Evolutionary conservation across 2,113 vertebrate genomes (phyloP).

Genomic region (Silurus glanis): DNA sequence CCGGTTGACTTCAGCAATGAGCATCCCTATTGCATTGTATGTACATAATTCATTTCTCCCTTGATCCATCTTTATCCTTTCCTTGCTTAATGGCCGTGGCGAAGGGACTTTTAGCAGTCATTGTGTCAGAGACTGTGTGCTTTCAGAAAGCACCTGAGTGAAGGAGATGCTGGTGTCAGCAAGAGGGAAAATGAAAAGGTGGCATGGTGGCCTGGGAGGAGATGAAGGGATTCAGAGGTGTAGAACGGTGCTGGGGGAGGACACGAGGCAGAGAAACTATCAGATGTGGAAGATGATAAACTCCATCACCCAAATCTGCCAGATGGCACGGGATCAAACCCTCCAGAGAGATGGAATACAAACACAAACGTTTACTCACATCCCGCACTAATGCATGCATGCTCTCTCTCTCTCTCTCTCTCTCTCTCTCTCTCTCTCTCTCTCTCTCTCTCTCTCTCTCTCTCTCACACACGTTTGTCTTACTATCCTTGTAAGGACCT

Average conservation of each 20-base stretch:
- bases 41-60: conserved; percentile 4
- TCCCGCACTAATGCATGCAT: conserved; percentile 46
- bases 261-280: conserved; percentile 61
- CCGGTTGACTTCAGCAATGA: background rate
- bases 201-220: conserved; percentile 25
- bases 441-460: too few relatives aligned
- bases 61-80: conserved; percentile 25
- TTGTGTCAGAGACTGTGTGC: conserved; percentile 8
- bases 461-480: background rate
- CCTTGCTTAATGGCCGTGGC: background rate
- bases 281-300: conserved; percentile 63
- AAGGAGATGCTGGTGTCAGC: conserved; percentile 32
- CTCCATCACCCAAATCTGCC: conserved; percentile 62
- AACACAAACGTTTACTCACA: conserved; percentile 56
- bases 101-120: conserved; percentile 19
- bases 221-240: conserved; percentile 42
- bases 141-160: conserved; percentile 6
- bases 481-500: conserved; percentile 1
- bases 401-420: background rate
- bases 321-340: conserved; percentile 71
- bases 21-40: background rate
- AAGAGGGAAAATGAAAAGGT: conserved; percentile 43
- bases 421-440: too few relatives aligned
- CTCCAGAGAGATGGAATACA: conserved; percentile 62
- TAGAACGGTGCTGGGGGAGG: conserved; percentile 46